phyloP scores from a whole-genome alignment of 2,113 vertebrate genomes.

The Bombycilla garrulus region DNA sequence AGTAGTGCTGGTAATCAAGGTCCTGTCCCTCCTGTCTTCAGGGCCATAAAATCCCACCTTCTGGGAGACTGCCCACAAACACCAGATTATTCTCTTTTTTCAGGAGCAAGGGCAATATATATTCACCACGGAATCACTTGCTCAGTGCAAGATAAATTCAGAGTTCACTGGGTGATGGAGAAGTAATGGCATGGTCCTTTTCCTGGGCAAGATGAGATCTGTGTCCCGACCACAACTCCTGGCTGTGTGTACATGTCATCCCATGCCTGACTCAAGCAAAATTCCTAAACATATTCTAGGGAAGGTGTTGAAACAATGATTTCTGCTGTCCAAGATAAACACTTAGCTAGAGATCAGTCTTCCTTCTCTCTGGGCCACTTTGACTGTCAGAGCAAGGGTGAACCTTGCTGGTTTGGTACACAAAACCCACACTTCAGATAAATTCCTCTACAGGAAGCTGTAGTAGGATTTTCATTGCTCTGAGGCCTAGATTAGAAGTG shows the following conservation, averaged over 20 bases:
- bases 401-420: not conserved
- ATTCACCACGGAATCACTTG: not conserved
- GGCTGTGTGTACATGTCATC: not conserved
- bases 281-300: not conserved
- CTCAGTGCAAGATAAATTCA: not conserved
- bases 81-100: not conserved
- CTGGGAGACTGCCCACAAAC: not conserved
- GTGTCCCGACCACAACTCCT: rapidly evolving
- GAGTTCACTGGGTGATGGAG: not conserved
- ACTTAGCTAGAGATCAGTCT: not conserved
- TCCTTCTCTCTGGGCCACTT: not conserved
- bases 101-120: not conserved
- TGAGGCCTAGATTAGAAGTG: not conserved
- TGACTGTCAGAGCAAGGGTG: not conserved
- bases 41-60: not conserved
- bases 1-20: not conserved
- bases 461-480: not conserved
- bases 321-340: not conserved
- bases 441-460: not conserved
- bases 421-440: not conserved
- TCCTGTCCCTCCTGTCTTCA: not conserved
- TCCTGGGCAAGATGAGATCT: not conserved
- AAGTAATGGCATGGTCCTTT: not conserved
- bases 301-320: not conserved
- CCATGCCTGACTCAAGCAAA: not conserved